A percentile compares a stretch with the other conserved stretches of the same genome.
These are phyloP conservation scores for Euclidia mi DNA, from an alignment of 2,888 invertebrate genomes.

Conservation along the genomic window DNA sequence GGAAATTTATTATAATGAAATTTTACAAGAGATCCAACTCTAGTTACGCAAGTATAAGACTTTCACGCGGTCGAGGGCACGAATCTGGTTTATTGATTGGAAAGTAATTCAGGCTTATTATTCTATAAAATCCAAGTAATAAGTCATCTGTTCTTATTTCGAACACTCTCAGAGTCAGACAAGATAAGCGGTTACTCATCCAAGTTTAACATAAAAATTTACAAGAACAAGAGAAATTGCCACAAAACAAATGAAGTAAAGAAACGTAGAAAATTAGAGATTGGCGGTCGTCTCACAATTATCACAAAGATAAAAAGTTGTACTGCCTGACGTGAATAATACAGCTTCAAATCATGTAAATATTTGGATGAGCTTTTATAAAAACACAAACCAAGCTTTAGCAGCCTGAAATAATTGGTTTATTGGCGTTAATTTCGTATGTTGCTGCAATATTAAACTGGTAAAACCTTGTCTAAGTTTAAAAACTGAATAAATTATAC, in stretches of 20 bases:
- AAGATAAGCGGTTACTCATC: neutral
- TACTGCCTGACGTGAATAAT: neutral
- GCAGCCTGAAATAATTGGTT: neutral
- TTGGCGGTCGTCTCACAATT: slow-evolving; percentile 2
- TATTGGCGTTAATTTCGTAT: neutral
- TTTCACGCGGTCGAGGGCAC: too few species aligned
- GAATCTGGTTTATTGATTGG: too few species aligned
- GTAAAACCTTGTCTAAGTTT: too few species aligned
- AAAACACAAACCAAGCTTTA: neutral
- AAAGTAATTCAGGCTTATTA: too few species aligned
- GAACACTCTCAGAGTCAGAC: neutral
- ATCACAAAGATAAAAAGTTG: neutral
- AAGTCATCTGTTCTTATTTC: neutral
- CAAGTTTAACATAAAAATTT: neutral
- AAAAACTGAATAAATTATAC: too few species aligned
- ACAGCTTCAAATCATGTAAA: neutral
- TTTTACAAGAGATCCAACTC: too few species aligned
- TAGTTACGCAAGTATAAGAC: too few species aligned
- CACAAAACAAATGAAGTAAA: slow-evolving; percentile 1
- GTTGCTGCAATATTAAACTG: too few species aligned
- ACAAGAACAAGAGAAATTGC: neutral
- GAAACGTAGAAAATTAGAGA: slow-evolving; percentile 4
- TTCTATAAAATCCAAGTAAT: too few species aligned
- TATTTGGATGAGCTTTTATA: neutral
- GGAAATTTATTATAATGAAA: too few species aligned